phyloP scores from a whole-genome alignment of 2,797 vertebrate species.

The Propithecus deckenii region DNA sequence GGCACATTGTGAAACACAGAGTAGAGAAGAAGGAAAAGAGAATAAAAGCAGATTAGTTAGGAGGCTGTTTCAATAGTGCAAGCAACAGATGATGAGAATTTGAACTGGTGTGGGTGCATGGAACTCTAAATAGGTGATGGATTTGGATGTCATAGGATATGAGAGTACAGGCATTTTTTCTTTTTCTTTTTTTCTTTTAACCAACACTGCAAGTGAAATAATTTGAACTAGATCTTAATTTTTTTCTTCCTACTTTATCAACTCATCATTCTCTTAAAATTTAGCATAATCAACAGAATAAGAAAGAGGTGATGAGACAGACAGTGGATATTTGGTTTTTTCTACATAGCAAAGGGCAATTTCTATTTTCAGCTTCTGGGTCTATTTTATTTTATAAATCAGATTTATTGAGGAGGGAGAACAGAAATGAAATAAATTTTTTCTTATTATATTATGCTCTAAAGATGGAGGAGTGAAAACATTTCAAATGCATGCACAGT shows the following conservation, averaged over 20 bases:
- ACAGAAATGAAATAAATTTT: background rate
- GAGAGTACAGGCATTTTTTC: background rate
- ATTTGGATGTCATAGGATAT: background rate
- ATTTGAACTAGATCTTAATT: background rate
- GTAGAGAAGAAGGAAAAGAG: background rate
- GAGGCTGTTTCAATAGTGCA: background rate
- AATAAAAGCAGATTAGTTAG: background rate
- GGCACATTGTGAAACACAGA: background rate
- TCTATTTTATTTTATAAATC: constrained; percentile 13
- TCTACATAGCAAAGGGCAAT: background rate
- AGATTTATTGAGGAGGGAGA: background rate
- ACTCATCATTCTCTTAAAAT: background rate
- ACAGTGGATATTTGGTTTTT: background rate
- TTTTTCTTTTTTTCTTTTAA: background rate
- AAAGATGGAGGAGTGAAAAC: background rate
- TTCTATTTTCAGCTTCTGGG: background rate
- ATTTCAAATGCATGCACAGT: background rate
- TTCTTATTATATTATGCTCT: background rate
- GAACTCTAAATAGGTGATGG: background rate
- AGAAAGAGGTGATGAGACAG: background rate
- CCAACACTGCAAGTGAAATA: background rate
- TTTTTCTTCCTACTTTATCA: background rate
- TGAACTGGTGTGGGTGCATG: background rate
- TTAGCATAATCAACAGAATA: background rate
- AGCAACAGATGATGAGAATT: background rate